Evolutionary conservation across 2,888 invertebrate species (phyloP).

Genomic region (Bellardia bayeri): DNA sequence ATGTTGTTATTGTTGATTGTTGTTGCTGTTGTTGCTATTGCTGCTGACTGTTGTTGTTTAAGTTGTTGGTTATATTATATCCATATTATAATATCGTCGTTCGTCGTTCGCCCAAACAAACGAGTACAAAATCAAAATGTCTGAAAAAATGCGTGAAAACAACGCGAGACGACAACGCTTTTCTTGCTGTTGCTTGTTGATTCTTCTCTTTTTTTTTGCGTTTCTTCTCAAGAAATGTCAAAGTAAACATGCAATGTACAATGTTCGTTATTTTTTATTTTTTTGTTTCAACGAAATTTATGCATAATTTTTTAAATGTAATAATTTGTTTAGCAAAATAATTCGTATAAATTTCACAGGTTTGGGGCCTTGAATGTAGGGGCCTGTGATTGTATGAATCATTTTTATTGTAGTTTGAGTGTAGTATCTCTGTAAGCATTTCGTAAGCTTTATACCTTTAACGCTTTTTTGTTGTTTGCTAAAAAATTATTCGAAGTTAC

Average conservation of each 20-base stretch:
- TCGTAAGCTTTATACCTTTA: no score
- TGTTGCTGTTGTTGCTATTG: background rate
- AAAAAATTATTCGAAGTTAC: no score
- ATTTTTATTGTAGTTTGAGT: no score
- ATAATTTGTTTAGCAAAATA: conserved; percentile 63
- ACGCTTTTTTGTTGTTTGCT: no score
- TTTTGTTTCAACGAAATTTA: conserved; percentile 57
- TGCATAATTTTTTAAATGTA: conserved; percentile 71
- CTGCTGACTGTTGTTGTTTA: background rate
- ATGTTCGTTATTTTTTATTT: conserved; percentile 15
- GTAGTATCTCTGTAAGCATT: no score
- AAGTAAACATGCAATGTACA: conserved; percentile 50
- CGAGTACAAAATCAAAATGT: conserved; percentile 63
- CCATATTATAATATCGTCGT: no score
- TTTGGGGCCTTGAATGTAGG: background rate
- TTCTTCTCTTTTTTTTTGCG: conserved; percentile 8
- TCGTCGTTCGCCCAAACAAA: conserved; percentile 20
- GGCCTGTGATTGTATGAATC: conserved; percentile 5
- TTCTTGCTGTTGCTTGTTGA: conserved; percentile 15
- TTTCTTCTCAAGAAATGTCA: conserved; percentile 24
- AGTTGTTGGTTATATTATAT: conserved; percentile 20
- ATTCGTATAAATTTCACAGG: background rate
- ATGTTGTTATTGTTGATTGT: conserved; percentile 57
- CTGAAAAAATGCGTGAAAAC: conserved; percentile 74
- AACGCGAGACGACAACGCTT: conserved; percentile 68